Evolutionary conservation across 2,113 vertebrate species (phyloP).

Genomic region (Periophthalmus modestus): DNA sequence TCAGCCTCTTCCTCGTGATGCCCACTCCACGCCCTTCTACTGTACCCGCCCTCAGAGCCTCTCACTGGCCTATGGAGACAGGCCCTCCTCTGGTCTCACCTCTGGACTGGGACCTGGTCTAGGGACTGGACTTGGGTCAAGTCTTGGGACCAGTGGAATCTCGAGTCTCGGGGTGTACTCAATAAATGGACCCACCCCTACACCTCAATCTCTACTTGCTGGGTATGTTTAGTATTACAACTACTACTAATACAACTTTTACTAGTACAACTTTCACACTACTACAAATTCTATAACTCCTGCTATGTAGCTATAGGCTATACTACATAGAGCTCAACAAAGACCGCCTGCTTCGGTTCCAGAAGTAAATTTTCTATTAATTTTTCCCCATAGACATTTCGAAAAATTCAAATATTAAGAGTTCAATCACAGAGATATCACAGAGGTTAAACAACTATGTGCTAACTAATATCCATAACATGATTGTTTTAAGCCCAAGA

Average conservation of each 20-base stretch:
- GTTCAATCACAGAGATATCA: no score
- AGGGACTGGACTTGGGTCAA: slow-evolving; percentile 83
- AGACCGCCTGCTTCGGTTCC: no score
- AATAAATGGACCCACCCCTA: slow-evolving; percentile 84
- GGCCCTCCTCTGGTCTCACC: slow-evolving; percentile 37
- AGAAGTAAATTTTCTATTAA: no score
- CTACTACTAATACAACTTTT: background rate
- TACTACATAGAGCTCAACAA: no score
- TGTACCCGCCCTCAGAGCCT: slow-evolving; percentile 92
- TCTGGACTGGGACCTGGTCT: slow-evolving; percentile 86
- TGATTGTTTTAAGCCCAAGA: no score
- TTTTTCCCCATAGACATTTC: no score
- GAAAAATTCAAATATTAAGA: no score
- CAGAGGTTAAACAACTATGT: no score
- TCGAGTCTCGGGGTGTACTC: slow-evolving; percentile 87
- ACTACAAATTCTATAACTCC: no score
- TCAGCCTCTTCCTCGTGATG: slow-evolving; percentile 91
- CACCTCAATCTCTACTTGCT: slow-evolving; percentile 84
- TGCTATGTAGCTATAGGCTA: no score
- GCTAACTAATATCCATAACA: no score
- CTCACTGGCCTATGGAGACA: slow-evolving; percentile 87
- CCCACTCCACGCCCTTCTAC: slow-evolving; percentile 96
- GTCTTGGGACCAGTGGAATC: slow-evolving; percentile 92
- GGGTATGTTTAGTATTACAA: slow-evolving; percentile 74
- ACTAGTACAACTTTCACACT: background rate